phyloP scores from a whole-genome alignment of 2,797 vertebrate species.

The Anguilla marmorata region DNA sequence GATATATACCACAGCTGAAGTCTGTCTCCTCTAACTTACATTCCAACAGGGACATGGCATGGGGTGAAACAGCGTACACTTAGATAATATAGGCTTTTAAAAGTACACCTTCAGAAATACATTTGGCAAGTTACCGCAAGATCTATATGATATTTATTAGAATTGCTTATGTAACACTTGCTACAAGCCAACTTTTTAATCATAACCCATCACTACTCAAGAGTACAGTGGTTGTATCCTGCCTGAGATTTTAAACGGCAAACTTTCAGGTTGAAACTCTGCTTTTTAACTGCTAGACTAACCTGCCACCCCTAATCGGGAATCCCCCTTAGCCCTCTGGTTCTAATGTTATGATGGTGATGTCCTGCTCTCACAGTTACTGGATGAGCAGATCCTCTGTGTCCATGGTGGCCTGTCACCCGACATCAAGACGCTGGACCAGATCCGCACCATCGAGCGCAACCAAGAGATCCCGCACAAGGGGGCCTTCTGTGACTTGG shows the following conservation, averaged over 20 bases:
- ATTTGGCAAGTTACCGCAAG: too few relatives aligned
- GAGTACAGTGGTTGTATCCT: background rate
- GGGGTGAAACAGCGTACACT: too few relatives aligned
- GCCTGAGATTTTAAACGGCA: background rate
- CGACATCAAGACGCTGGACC: conserved; percentile 97
- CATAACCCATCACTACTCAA: background rate
- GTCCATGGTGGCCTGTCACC: conserved; percentile 97
- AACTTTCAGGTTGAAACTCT: background rate
- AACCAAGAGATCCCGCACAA: conserved; percentile 99
- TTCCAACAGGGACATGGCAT: too few relatives aligned
- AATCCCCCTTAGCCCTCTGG: background rate
- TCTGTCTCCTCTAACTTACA: too few relatives aligned
- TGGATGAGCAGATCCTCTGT: conserved; percentile 96
- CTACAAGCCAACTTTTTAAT: too few relatives aligned
- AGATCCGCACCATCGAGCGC: conserved; percentile 95
- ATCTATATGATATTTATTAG: too few relatives aligned
- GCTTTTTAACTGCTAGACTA: background rate
- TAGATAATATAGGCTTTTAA: too few relatives aligned
- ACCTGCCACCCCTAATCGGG: background rate
- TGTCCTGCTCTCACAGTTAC: conserved; percentile 71
- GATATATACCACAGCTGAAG: too few relatives aligned
- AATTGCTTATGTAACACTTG: too few relatives aligned
- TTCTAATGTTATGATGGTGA: background rate
- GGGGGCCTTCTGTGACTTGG: conserved; percentile 96
- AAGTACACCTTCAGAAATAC: too few relatives aligned